Percentiles rank a stretch among this genome's conserved stretches.
phyloP scores from a whole-genome alignment of 1,140 invertebrate species.

The Anthonomus grandis region DNA sequence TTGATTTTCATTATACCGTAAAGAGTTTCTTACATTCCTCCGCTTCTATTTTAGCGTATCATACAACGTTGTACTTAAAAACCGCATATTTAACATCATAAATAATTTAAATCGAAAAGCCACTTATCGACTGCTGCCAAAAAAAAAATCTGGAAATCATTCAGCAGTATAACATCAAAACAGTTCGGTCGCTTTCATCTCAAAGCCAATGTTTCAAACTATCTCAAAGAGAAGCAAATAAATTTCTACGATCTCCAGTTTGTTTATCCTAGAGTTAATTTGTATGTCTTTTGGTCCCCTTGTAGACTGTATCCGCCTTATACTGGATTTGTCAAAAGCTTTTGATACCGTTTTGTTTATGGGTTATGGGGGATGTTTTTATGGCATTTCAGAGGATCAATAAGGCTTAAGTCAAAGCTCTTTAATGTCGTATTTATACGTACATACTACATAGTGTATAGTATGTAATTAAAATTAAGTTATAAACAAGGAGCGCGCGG shows the following conservation, averaged over 20 bases:
- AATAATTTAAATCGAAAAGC: neutral
- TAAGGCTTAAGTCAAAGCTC: too few relatives aligned
- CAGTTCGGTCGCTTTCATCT: constrained; percentile 6
- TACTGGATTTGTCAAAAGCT: constrained; percentile 8
- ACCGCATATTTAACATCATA: too few relatives aligned
- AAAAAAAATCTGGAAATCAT: constrained; percentile 5
- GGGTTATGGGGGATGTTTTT: too few relatives aligned
- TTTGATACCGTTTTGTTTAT: too few relatives aligned
- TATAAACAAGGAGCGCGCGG: neutral
- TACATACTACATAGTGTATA: too few relatives aligned
- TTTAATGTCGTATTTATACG: too few relatives aligned
- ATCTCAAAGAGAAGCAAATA: constrained; percentile 12
- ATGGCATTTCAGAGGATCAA: too few relatives aligned
- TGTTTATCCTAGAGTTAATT: constrained; percentile 12
- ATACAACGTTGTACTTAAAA: too few relatives aligned
- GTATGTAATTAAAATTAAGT: constrained; percentile 1
- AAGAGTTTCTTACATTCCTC: too few relatives aligned
- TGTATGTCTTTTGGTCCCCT: constrained; percentile 3
- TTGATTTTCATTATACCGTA: too few relatives aligned
- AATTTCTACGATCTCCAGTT: neutral
- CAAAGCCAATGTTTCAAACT: neutral
- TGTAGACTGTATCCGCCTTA: neutral
- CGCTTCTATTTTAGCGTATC: too few relatives aligned
- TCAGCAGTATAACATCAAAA: neutral
- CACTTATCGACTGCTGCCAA: neutral